Conservation (phyloP, 2,888 invertebrate genomes). For the Keiferia lycopersicella region DNA sequence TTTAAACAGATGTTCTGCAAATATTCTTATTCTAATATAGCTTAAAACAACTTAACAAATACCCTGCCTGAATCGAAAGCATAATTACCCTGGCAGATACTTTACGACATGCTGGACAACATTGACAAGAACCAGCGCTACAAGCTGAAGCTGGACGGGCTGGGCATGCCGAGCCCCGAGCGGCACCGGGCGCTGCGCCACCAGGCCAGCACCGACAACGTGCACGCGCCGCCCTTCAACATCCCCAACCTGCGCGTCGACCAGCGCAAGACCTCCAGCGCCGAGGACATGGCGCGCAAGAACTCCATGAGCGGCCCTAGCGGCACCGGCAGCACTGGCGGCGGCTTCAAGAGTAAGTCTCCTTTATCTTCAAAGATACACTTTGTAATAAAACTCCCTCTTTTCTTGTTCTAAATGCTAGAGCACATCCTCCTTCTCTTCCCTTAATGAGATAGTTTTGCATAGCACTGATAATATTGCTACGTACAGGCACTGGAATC, state of each 20-base stretch:
- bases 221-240: constrained; percentile 91
- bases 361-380: background rate
- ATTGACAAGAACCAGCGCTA: constrained; percentile 94
- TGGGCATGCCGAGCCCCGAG: constrained; percentile 88
- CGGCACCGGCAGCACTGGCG: constrained; percentile 49
- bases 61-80: background rate
- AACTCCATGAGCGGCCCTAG: constrained; percentile 86
- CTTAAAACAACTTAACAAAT: no score
- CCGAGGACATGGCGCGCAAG: constrained; percentile 94
- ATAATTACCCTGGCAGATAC: constrained; percentile 76
- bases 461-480: background rate
- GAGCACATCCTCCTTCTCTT: background rate
- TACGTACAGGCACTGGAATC: constrained; percentile 68
- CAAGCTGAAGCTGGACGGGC: constrained; percentile 92
- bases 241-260: constrained; percentile 94
- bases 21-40: no score
- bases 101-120: constrained; percentile 95
- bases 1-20: no score
- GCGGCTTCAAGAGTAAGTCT: constrained; percentile 52
- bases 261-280: constrained; percentile 93
- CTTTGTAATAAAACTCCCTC: no score
- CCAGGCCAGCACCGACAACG: constrained; percentile 92
- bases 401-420: no score
- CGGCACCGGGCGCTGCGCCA: constrained; percentile 88
- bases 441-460: background rate